These are phyloP conservation scores for Parotocinclus haroldoi DNA, from an alignment of 2,797 vertebrate genomes.

Conservation along the genomic window DNA sequence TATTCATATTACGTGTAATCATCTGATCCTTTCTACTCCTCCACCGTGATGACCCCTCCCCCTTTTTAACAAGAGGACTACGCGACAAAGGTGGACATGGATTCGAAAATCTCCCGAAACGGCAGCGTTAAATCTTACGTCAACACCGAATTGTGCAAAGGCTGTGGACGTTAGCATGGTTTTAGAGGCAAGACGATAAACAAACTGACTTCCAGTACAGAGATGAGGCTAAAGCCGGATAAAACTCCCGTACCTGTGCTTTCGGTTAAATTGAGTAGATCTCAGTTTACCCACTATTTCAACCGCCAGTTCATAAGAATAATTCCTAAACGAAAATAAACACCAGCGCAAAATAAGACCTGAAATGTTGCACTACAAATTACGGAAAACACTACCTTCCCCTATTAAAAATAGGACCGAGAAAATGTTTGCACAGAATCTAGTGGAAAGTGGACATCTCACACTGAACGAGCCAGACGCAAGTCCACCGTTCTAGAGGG, in stretches of 20 bases:
- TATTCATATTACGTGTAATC: conserved; percentile 33
- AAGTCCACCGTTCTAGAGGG: conserved; percentile 16
- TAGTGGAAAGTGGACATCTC: conserved; percentile 42
- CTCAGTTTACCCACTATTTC: conserved; percentile 13
- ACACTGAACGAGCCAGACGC: conserved; percentile 23
- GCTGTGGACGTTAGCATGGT: conserved; percentile 48
- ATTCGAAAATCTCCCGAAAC: conserved; percentile 34
- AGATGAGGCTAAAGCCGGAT: conserved; percentile 28
- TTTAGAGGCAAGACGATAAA: conserved; percentile 31
- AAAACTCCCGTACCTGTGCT: conserved; percentile 7
- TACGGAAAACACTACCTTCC: conserved; percentile 72
- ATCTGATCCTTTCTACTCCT: conserved; percentile 31
- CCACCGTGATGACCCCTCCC: conserved; percentile 27
- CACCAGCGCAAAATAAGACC: conserved; percentile 56
- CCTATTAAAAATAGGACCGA: conserved; percentile 66
- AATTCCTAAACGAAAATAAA: conserved; percentile 17
- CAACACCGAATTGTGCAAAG: conserved; percentile 43
- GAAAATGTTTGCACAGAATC: conserved; percentile 58
- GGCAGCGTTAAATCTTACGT: conserved; percentile 38
- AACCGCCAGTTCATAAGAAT: conserved; percentile 6
- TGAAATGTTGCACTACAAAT: conserved; percentile 70
- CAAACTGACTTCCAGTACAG: conserved; percentile 26
- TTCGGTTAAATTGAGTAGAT: background rate
- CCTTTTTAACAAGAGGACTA: conserved; percentile 32
- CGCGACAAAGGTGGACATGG: conserved; percentile 29